Base-by-base conservation (phyloP, 2,113 vertebrate species). In the Nothoprocta perdicaria region DNA sequence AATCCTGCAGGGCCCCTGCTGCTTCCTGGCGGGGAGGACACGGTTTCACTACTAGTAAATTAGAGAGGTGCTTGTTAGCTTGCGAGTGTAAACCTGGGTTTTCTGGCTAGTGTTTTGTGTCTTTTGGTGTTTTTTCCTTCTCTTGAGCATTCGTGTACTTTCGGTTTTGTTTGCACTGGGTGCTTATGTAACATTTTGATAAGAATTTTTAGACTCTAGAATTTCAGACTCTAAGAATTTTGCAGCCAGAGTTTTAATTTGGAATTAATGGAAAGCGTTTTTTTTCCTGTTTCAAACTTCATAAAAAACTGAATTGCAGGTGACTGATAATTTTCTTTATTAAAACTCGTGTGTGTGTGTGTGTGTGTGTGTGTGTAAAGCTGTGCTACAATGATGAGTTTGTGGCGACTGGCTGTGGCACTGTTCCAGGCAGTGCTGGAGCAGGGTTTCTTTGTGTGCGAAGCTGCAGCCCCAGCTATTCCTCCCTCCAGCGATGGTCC, bases 391-490 rank as follows among this genome's bases (percentile, higher is more conserved):
- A 82, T 73, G 6, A n/a, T 65, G 15, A 26, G 91, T 95, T 55
- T 95, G 91, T 80, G 62, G 82, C 90, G 92, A 77, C 78, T 61
- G 40, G 27, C 71, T 72, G 27, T 94, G 73, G 68, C 43, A 66
- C 15, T 46, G 95, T 91, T 94, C 26, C 4, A 84, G 68, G 33
- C 14, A 80, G 91, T 86, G 93, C 61, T 95, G 86, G 78, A 60
- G 81, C 58, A 63, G 60, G 38, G 7, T 53, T 91, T 31, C 57
- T 88, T 91, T 60, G 86, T 88, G 72, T 84, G 14, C 71, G 7
- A 86, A 96, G 87, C 62, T 87, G 68, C 84, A 82, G 43, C 26
- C 48, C 78, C 86, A 35, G 95, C 95, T 85, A 81, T 90, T 93
- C 46, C 16, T 84, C 62, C 88, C 79, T 93, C 29, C 55, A 31